These are phyloP conservation scores for Spodoptera frugiperda DNA, from an alignment of 1,140 invertebrate genomes.

Conservation along the genomic window DNA sequence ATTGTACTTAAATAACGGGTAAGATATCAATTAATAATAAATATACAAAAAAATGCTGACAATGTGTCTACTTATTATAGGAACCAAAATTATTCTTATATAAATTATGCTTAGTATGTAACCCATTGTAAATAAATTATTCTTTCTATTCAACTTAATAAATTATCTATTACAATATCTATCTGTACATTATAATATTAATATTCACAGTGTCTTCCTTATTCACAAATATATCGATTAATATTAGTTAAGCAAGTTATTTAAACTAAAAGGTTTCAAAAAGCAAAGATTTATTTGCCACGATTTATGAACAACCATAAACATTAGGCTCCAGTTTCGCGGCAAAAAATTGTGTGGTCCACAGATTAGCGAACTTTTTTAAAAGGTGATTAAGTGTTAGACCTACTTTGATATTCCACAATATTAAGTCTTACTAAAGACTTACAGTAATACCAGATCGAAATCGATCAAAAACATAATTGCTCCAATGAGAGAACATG, in stretches of 20 bases:
- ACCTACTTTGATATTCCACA: too few relatives aligned
- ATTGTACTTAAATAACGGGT: slow-evolving; percentile 60
- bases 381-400: slow-evolving; percentile 5
- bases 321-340: not conserved
- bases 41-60: slow-evolving; percentile 70
- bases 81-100: slow-evolving; percentile 79
- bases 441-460: not conserved
- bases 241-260: slow-evolving; percentile 14
- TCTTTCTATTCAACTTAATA: slow-evolving; percentile 68
- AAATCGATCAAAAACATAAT: not conserved
- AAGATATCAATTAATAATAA: slow-evolving; percentile 65
- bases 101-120: slow-evolving; percentile 55
- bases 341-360: not conserved
- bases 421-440: not conserved
- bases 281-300: slow-evolving; percentile 26
- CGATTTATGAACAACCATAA: slow-evolving; percentile 8
- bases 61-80: slow-evolving; percentile 79
- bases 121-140: slow-evolving; percentile 78
- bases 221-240: slow-evolving; percentile 45
- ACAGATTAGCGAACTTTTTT: not conserved
- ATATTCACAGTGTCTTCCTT: slow-evolving; percentile 63
- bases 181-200: slow-evolving; percentile 74
- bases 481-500: not conserved
- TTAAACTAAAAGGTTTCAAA: slow-evolving; percentile 31
- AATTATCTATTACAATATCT: slow-evolving; percentile 67